Conservation (phyloP, 2,888 invertebrate species). For the Eristalis arbustorum region DNA sequence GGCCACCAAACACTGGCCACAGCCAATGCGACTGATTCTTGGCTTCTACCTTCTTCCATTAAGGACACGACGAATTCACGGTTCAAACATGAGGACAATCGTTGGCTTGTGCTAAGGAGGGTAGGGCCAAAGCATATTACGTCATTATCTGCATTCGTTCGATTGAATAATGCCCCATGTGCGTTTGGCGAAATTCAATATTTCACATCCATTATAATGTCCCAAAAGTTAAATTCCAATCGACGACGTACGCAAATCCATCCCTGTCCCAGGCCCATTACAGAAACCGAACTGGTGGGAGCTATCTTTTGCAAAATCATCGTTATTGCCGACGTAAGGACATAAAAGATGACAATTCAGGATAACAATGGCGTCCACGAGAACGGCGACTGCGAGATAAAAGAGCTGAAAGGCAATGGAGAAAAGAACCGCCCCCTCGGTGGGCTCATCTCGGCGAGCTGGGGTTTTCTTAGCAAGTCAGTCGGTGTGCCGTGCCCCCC, state of each 20-base stretch:
- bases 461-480: constrained; percentile 43
- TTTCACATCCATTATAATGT: constrained; percentile 43
- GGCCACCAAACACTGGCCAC: no score
- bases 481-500: constrained; percentile 24
- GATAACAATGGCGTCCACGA: constrained; percentile 54
- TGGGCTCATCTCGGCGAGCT: constrained; percentile 22
- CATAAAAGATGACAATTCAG: constrained; percentile 66
- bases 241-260: constrained; percentile 61
- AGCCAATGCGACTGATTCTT: no score
- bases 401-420: not conserved
- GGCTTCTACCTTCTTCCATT: no score
- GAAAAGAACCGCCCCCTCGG: constrained; percentile 17
- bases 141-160: constrained; percentile 39
- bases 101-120: no score
- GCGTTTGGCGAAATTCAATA: constrained; percentile 56
- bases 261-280: constrained; percentile 35
- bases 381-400: constrained; percentile 26
- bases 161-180: constrained; percentile 18
- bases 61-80: no score
- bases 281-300: constrained; percentile 5
- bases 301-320: constrained; percentile 54
- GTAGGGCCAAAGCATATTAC: not conserved
- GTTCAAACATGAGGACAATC: not conserved
- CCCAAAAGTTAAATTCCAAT: constrained; percentile 29
- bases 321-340: constrained; percentile 62